phyloP scores from a whole-genome alignment of 1,140 invertebrate genomes.

The Tetragonula clypearis region DNA sequence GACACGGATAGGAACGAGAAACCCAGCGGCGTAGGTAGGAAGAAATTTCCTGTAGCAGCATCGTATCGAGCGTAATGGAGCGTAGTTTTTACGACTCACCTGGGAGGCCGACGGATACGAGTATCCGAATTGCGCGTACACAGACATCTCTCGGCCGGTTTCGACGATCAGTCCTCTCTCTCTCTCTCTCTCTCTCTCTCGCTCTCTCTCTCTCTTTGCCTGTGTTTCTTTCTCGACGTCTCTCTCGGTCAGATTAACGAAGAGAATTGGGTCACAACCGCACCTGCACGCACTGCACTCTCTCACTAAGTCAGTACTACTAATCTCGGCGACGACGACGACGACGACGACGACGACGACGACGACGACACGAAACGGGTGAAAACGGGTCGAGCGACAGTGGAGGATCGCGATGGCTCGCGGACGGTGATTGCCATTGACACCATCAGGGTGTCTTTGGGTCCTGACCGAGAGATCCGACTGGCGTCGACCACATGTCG shows the following conservation, averaged over 20 bases:
- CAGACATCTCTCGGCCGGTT: conserved; percentile 84
- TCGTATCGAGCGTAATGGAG: background rate
- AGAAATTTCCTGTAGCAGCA: background rate
- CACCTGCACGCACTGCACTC: conserved; percentile 65
- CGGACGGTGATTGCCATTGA: conserved; percentile 39
- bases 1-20: background rate
- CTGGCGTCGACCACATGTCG: conserved; percentile 44
- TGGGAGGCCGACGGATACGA: conserved; percentile 90
- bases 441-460: conserved; percentile 54
- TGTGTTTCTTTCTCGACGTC: conserved; percentile 7
- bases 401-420: conserved; percentile 26
- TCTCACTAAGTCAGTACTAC: conserved; percentile 52
- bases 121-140: conserved; percentile 92
- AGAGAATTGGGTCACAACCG: conserved; percentile 56
- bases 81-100: conserved; percentile 81
- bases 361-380: background rate
- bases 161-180: background rate
- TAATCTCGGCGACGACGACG: conserved; percentile 8
- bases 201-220: background rate
- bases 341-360: background rate
- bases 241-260: conserved; percentile 16
- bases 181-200: background rate
- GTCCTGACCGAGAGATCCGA: conserved; percentile 27
- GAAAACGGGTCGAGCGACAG: background rate
- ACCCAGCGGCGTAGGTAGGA: background rate